A percentile compares a stretch with the other conserved stretches of the same genome.
Conservation (phyloP, 1,140 invertebrate species). For the Orius laevigatus region DNA sequence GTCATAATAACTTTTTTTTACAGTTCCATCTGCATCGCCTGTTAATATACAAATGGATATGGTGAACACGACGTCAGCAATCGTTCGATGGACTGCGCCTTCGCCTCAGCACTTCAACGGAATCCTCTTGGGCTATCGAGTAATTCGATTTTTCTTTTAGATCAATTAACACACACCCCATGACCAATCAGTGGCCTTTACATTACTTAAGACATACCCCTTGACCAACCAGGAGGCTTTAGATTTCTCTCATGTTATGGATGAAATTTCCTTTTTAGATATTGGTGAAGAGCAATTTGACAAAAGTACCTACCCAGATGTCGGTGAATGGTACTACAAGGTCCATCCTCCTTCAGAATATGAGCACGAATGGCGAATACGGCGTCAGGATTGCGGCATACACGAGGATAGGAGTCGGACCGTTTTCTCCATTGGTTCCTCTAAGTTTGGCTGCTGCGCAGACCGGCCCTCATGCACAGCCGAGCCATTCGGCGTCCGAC, state of each 20-base stretch:
- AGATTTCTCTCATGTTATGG: neutral
- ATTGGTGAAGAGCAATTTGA: slow-evolving; percentile 36
- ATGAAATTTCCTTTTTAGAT: slow-evolving; percentile 32
- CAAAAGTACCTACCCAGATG: slow-evolving; percentile 46
- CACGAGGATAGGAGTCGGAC: slow-evolving; percentile 49
- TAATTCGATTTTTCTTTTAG: slow-evolving; percentile 25
- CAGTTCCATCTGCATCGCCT: slow-evolving; percentile 58
- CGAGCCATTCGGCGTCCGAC: slow-evolving; percentile 26
- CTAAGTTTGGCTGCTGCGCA: slow-evolving; percentile 37
- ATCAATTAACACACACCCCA: neutral
- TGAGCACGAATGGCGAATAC: slow-evolving; percentile 49
- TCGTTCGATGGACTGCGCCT: slow-evolving; percentile 63
- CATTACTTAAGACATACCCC: neutral
- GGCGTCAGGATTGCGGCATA: slow-evolving; percentile 54
- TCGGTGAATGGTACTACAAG: slow-evolving; percentile 53
- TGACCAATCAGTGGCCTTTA: no score
- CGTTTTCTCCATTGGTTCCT: slow-evolving; percentile 41
- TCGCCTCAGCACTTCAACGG: slow-evolving; percentile 62
- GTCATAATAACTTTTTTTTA: slow-evolving; percentile 17
- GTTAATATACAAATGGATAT: slow-evolving; percentile 63
- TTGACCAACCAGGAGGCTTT: neutral
- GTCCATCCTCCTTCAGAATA: slow-evolving; percentile 52
- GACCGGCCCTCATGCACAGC: slow-evolving; percentile 11
- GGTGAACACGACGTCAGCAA: slow-evolving; percentile 59
- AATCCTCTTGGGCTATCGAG: slow-evolving; percentile 61